These are phyloP conservation scores for Rhynchomys soricoides DNA, from an alignment of 2,113 vertebrate genomes.

Conservation along the genomic window DNA sequence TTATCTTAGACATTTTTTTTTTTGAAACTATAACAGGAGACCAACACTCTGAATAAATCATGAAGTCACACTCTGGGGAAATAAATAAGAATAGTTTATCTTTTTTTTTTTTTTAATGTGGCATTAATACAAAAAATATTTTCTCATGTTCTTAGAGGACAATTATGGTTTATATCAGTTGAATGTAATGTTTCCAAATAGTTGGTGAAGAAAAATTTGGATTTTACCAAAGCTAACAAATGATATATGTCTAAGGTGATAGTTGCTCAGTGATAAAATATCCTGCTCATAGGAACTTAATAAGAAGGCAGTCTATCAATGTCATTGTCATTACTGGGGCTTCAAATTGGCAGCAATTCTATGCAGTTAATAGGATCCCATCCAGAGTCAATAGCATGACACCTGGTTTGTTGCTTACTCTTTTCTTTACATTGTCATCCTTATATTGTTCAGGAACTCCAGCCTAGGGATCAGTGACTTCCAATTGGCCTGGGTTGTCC, in stretches of 20 bases:
- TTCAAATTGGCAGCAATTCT: not conserved
- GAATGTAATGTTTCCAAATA: not conserved
- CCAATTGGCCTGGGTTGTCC: not conserved
- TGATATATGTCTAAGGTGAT: not conserved
- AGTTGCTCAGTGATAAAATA: not conserved
- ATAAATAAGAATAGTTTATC: too few species aligned
- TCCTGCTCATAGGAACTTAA: too few species aligned
- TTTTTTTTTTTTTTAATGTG: too few species aligned
- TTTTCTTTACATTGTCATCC: not conserved
- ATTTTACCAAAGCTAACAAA: not conserved
- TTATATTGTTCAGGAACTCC: not conserved
- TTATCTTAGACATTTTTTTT: too few species aligned
- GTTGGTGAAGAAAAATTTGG: not conserved
- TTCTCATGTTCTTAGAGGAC: not conserved
- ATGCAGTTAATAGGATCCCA: not conserved
- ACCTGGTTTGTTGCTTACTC: not conserved
- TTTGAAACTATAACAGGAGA: too few species aligned
- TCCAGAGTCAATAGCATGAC: not conserved
- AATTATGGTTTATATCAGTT: not conserved
- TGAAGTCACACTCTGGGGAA: too few species aligned
- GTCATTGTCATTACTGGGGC: not conserved
- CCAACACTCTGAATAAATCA: too few species aligned
- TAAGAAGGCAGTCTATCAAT: too few species aligned
- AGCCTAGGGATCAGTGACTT: not conserved
- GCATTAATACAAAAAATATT: too few species aligned